Evolutionary conservation across 1,140 invertebrate genomes (phyloP).

Genomic region (Sycophila sp.): DNA sequence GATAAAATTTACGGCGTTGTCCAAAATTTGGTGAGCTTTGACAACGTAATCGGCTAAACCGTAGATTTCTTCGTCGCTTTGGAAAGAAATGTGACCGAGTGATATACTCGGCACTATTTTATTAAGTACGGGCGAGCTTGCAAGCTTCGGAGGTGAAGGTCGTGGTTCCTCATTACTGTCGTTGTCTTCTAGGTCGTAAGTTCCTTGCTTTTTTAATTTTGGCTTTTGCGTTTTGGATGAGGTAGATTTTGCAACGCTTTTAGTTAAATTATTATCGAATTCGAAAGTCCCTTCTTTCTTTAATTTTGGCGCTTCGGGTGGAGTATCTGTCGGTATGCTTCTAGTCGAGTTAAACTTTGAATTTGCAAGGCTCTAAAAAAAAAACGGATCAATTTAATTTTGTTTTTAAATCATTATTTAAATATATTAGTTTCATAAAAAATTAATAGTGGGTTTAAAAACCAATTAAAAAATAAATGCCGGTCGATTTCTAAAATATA

Average conservation of each 20-base stretch:
- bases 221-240: neutral
- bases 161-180: conserved; percentile 44
- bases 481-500: too few relatives aligned
- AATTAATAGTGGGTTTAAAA: neutral
- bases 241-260: neutral
- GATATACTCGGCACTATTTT: conserved; percentile 43
- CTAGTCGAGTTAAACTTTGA: neutral
- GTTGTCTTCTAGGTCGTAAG: conserved; percentile 7
- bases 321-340: neutral
- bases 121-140: conserved; percentile 39
- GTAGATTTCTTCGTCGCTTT: conserved; percentile 39
- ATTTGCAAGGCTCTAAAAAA: neutral
- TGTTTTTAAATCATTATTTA: neutral
- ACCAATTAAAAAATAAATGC: too few relatives aligned
- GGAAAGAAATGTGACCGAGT: conserved; percentile 44
- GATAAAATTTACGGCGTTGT: conserved; percentile 44
- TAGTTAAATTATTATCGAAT: neutral
- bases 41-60: conserved; percentile 42
- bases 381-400: neutral
- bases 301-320: too few relatives aligned
- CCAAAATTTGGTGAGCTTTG: conserved; percentile 41
- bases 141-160: conserved; percentile 39
- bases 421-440: neutral
- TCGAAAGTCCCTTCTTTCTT: too few relatives aligned
- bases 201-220: conserved; percentile 2